These are phyloP conservation scores for Lithophane socia DNA, from an alignment of 2,888 invertebrate genomes.

Conservation along the genomic window DNA sequence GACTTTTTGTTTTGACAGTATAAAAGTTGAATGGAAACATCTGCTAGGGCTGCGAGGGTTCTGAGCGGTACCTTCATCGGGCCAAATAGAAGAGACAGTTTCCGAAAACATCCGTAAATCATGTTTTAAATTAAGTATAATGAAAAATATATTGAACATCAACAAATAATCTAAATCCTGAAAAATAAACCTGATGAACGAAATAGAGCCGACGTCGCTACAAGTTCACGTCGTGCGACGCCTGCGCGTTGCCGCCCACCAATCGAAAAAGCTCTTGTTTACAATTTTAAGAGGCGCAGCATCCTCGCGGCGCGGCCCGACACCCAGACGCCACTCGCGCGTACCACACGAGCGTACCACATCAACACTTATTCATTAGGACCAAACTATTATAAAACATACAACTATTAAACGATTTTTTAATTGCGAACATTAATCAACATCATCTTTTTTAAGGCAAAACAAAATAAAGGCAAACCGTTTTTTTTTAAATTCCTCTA, in stretches of 20 bases:
- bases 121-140: too few species aligned
- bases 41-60: not conserved
- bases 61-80: not conserved
- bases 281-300: constrained; percentile 86
- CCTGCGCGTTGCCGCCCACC: constrained; percentile 84
- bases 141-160: not conserved
- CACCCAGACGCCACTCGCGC: constrained; percentile 73
- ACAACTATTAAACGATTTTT: not conserved
- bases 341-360: constrained; percentile 50
- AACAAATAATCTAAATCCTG: not conserved
- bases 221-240: constrained; percentile 75
- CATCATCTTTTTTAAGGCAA: not conserved
- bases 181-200: constrained; percentile 13
- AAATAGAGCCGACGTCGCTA: constrained; percentile 65
- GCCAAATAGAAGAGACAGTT: not conserved
- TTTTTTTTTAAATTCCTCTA: constrained; percentile 4
- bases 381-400: constrained; percentile 16
- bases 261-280: constrained; percentile 89
- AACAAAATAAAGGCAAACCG: not conserved
- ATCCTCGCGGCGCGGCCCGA: constrained; percentile 77
- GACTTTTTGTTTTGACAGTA: not conserved
- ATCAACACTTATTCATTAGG: constrained; percentile 33
- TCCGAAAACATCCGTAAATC: not conserved
- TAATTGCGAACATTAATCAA: not conserved
- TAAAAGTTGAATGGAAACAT: not conserved